Evolutionary conservation across 2,888 invertebrate genomes (phyloP).

Genomic region (Drosophila barbarae): DNA sequence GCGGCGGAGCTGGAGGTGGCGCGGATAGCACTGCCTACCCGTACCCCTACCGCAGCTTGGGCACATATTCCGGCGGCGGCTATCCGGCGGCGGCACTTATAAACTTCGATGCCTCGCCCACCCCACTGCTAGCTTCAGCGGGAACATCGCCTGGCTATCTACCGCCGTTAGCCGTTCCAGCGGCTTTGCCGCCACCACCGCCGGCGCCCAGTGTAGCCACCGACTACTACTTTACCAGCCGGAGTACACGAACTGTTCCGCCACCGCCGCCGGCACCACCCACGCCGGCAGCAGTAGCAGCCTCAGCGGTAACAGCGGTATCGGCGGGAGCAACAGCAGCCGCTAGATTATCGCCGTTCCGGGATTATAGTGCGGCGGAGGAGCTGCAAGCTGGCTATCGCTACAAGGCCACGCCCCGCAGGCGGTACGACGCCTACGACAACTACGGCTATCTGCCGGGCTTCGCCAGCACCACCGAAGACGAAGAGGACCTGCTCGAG

Average conservation of each 20-base stretch:
- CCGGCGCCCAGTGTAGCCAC: slow-evolving; percentile 68
- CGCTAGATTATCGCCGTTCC: slow-evolving; percentile 43
- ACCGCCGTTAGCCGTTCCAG: slow-evolving; percentile 52
- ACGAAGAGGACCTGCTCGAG: slow-evolving; percentile 58
- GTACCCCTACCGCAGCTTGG: slow-evolving; percentile 56
- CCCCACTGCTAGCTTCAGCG: slow-evolving; percentile 68
- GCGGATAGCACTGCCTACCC: slow-evolving; percentile 38
- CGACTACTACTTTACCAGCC: slow-evolving; percentile 61
- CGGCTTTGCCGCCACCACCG: slow-evolving; percentile 65
- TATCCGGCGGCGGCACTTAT: slow-evolving; percentile 68
- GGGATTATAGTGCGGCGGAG: slow-evolving; percentile 53
- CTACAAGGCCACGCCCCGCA: slow-evolving; percentile 63
- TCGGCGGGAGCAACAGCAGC: slow-evolving; percentile 43
- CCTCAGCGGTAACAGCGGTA: slow-evolving; percentile 32
- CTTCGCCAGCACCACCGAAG: slow-evolving; percentile 65
- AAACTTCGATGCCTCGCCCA: slow-evolving; percentile 70
- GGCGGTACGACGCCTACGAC: slow-evolving; percentile 68
- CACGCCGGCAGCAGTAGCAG: slow-evolving; percentile 34
- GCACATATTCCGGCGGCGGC: slow-evolving; percentile 61
- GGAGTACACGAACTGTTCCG: slow-evolving; percentile 33
- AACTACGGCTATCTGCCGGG: slow-evolving; percentile 70
- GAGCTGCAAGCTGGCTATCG: slow-evolving; percentile 69
- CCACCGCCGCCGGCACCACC: slow-evolving; percentile 27
- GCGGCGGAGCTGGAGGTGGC: slow-evolving; percentile 48
- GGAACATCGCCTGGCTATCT: slow-evolving; percentile 61